Base-by-base conservation (phyloP, 2,888 invertebrate genomes). In the Sympetrum striolatum region DNA sequence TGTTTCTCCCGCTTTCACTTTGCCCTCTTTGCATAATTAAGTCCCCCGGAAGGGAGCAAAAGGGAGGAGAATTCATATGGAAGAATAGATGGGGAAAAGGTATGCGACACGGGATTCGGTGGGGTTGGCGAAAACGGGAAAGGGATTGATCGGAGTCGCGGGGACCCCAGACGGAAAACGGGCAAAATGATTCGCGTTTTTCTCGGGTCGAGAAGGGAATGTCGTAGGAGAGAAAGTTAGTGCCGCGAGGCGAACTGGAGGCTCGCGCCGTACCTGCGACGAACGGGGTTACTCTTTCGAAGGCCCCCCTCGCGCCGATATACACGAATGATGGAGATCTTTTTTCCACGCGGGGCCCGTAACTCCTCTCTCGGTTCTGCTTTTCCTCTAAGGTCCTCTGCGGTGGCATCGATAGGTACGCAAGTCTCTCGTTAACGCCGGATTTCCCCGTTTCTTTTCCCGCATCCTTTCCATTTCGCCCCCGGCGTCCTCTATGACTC, bases 21-120 rank as follows among this genome's bases (percentile, higher is more conserved):
- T 86, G 86, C 86, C 60, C 86, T 60, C 37, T 86, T 86, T 86
- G 86, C 86, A 86, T 86, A 86, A 64, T 86, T 86, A 82, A 82
- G 82, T 53, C 86, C 86, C 60, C 37, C 35, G 22, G 58, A 73
- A 31, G 73, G 73, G 31, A 4, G 31, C 25, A 12, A 60, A 60
- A 39, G 39, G 10, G 44, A 44, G 44, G 44, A 44, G 44, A 44
- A 53, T 53, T 53, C 53, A 6, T 53, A 18, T 18, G 31, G 73
- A 31, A 73, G 31, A 14, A 73, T 64, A 64, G 64, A 64, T 64
- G 60, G 10, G n/a, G 60, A 64, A 25, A 64, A 6, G 64, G n/a
- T 10, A n/a, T n/a, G 22, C 22, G 25, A 6, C 22, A 5, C 8
- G n/a, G 64, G 64, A 60, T 60, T 64, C 64, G 25, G 64, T 25